phyloP scores from a whole-genome alignment of 2,797 vertebrate genomes.

The Acrossocheilus wenchowensis region DNA sequence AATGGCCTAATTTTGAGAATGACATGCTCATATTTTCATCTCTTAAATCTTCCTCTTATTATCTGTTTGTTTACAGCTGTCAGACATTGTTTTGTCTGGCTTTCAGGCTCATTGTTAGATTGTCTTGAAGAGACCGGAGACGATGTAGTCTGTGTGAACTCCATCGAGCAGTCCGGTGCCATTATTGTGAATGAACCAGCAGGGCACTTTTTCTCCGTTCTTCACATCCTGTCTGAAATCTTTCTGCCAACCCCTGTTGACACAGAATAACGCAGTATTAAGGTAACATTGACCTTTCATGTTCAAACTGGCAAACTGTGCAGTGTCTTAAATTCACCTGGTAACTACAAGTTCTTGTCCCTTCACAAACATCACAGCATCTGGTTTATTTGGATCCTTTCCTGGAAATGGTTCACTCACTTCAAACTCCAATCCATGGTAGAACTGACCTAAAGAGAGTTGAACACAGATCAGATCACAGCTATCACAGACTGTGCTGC shows the following conservation, averaged over 20 bases:
- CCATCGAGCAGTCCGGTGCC: constrained; percentile 88
- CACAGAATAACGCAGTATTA: neutral
- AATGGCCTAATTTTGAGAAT: neutral
- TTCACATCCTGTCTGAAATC: constrained; percentile 80
- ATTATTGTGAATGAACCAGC: constrained; percentile 89
- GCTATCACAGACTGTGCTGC: neutral
- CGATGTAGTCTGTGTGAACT: constrained; percentile 81
- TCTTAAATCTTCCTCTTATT: neutral
- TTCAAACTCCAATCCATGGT: constrained; percentile 82
- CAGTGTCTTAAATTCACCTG: constrained; percentile 74
- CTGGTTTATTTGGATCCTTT: constrained; percentile 75
- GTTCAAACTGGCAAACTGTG: neutral
- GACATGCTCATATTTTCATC: neutral
- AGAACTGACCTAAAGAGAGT: constrained; percentile 84
- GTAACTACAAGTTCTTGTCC: constrained; percentile 84
- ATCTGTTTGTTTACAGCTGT: neutral
- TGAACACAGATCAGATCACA: constrained; percentile 1
- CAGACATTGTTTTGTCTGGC: neutral
- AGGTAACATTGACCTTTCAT: neutral
- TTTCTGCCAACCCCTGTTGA: constrained; percentile 85
- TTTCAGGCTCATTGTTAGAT: neutral
- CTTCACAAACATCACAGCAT: constrained; percentile 87
- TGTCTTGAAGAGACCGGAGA: constrained; percentile 56
- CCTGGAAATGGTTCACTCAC: constrained; percentile 77
- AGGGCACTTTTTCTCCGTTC: constrained; percentile 74